These are phyloP conservation scores for Strix aluco DNA, from an alignment of 2,113 vertebrate species.

Conservation along the genomic window DNA sequence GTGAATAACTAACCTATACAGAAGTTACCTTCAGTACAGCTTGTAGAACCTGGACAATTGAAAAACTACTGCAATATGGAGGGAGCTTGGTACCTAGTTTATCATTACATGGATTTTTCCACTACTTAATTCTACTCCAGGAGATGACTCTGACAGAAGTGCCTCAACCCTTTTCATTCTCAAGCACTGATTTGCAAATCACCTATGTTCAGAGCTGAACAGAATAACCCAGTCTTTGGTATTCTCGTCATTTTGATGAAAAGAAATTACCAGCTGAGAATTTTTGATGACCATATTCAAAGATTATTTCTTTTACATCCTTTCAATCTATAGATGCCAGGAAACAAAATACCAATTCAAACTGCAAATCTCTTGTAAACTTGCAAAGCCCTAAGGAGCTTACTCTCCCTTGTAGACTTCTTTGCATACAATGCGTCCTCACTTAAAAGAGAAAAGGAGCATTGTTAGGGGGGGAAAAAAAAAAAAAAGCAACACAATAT, in stretches of 20 bases:
- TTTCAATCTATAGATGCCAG: neutral
- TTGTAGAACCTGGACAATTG: neutral
- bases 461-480: neutral
- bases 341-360: conserved; percentile 50
- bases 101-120: neutral
- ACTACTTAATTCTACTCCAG: neutral
- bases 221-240: neutral
- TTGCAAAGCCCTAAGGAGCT: conserved; percentile 44
- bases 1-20: neutral
- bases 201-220: neutral
- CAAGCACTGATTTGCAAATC: neutral
- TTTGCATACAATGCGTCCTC: neutral
- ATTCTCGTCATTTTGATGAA: neutral
- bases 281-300: neutral
- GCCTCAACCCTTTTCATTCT: neutral
- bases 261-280: neutral
- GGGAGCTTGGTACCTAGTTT: neutral
- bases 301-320: neutral
- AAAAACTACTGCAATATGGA: neutral
- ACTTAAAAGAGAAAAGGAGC: neutral
- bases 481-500: neutral
- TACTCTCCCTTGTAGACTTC: neutral
- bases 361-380: conserved; percentile 39
- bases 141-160: neutral
- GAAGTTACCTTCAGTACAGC: neutral